These are phyloP conservation scores for western clawed frog (Xenopus tropicalis) DNA, from an alignment of 2,113 vertebrate species.

Conservation along the genomic window UCB_Xtro_10.0 CM004446.2:92390001-92390500, in stretches of 20 bases:
- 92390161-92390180: too few relatives aligned
- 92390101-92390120: slow-evolving; percentile 96
- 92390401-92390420: slow-evolving; percentile 94
- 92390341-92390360: slow-evolving; percentile 85
- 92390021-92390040: slow-evolving; percentile 76
- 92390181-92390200: too few relatives aligned
- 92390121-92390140: slow-evolving; percentile 96
- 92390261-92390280: too few relatives aligned
- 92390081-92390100: slow-evolving; percentile 93
- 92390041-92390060: slow-evolving; percentile 88
- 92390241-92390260: too few relatives aligned
- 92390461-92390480: too few relatives aligned
- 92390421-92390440: slow-evolving; percentile 97
- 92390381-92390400: slow-evolving; percentile 91
- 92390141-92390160: slow-evolving; percentile 68
- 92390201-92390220: too few relatives aligned
- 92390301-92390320: slow-evolving; percentile 71
- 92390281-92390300: too few relatives aligned
- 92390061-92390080: slow-evolving; percentile 97
- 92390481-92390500: too few relatives aligned
- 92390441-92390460: background rate
- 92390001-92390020: slow-evolving; percentile 85
- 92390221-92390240: too few relatives aligned
- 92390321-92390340: slow-evolving; percentile 86
- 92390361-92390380: slow-evolving; percentile 96